These are phyloP conservation scores for Sternotherus odoratus DNA, from an alignment of 2,797 vertebrate species.

Conservation along the genomic window DNA sequence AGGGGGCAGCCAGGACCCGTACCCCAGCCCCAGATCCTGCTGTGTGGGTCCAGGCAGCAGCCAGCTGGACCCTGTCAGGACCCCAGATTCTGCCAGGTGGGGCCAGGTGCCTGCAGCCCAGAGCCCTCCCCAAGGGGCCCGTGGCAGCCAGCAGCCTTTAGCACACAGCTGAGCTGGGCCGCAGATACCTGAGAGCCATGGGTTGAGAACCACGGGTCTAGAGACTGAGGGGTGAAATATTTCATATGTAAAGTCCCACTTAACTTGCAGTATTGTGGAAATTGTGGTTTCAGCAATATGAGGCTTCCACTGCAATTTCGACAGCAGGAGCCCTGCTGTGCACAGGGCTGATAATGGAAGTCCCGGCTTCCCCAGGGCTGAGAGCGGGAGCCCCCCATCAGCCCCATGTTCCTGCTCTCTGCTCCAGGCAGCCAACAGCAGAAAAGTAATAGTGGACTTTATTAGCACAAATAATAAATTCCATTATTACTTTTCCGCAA, in stretches of 20 bases:
- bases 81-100: fast-evolving
- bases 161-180: no score
- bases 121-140: no score
- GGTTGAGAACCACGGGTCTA: not conserved
- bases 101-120: no score
- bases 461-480: not conserved
- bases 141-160: no score
- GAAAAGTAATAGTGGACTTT: not conserved
- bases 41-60: no score
- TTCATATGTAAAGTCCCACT: not conserved
- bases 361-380: not conserved
- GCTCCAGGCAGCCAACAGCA: no score
- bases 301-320: not conserved
- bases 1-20: no score
- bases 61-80: no score
- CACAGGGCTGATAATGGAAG: not conserved
- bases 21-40: no score
- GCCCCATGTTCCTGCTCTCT: no score
- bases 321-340: not conserved
- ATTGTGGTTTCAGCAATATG: not conserved
- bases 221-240: not conserved
- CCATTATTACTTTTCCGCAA: not conserved
- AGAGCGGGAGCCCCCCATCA: no score
- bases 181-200: no score
- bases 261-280: not conserved